Percentiles rank a stretch among this genome's conserved stretches.
phyloP scores from a whole-genome alignment of 2,113 vertebrate species.

The Machaerirhynchus nigripectus region DNA sequence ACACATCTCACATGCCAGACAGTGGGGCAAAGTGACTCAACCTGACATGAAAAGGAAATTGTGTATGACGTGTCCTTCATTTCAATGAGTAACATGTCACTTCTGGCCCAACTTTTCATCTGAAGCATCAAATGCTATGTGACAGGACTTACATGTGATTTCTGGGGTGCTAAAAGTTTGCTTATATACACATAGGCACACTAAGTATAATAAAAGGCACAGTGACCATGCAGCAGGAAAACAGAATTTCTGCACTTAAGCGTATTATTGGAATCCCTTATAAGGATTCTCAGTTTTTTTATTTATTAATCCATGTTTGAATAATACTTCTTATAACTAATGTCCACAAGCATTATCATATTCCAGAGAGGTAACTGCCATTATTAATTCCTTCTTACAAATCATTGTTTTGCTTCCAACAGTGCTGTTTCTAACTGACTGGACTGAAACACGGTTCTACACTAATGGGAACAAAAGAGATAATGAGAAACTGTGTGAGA shows the following conservation, averaged over 20 bases:
- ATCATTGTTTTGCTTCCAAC: neutral
- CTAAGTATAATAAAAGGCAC: neutral
- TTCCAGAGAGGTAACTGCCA: neutral
- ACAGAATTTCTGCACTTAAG: neutral
- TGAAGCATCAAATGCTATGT: slow-evolving; percentile 22
- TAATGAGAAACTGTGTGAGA: neutral
- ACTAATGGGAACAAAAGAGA: neutral
- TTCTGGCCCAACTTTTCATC: slow-evolving; percentile 26
- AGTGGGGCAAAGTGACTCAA: neutral
- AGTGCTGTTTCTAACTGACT: neutral
- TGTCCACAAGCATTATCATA: neutral
- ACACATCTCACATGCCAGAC: slow-evolving; percentile 37
- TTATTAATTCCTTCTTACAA: neutral
- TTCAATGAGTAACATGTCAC: slow-evolving; percentile 33
- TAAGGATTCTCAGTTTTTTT: neutral
- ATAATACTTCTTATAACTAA: neutral
- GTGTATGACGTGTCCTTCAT: slow-evolving; percentile 57
- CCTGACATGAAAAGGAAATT: slow-evolving; percentile 22
- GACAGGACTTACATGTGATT: slow-evolving; percentile 38
- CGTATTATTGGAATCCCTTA: neutral
- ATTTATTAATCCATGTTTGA: neutral
- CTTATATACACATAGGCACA: neutral
- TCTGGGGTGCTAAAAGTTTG: neutral
- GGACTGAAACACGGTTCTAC: neutral
- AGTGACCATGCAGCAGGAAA: neutral